Evolutionary conservation across 2,113 vertebrate species (phyloP).

Genomic region (Anthoscopus minutus): DNA sequence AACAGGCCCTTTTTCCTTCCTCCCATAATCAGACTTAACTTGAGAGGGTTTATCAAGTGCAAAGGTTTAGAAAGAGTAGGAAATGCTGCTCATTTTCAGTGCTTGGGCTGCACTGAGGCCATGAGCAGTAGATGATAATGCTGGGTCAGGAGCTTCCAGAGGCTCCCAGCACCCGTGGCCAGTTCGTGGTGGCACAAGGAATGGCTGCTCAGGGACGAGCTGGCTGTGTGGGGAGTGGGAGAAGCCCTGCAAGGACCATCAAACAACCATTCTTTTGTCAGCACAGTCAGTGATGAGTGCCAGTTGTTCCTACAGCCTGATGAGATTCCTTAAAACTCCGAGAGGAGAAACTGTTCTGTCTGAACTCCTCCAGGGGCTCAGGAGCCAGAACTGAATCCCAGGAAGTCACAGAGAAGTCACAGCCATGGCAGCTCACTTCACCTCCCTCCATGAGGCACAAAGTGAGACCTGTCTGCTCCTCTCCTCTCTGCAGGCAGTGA

Average conservation of each 20-base stretch:
- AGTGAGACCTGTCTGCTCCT: not conserved
- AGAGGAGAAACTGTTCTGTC: not conserved
- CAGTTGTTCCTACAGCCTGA: not conserved
- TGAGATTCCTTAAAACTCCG: not conserved
- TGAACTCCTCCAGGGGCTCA: not conserved
- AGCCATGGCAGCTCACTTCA: not conserved
- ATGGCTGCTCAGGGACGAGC: not conserved
- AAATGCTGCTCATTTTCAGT: not conserved
- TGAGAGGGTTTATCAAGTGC: not conserved
- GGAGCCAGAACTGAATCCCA: not conserved
- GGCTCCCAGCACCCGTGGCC: not conserved
- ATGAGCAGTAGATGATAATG: not conserved
- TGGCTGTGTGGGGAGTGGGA: not conserved
- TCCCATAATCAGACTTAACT: not conserved
- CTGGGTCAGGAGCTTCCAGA: not conserved
- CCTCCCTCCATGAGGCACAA: not conserved
- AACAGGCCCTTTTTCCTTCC: not conserved
- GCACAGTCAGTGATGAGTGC: not conserved
- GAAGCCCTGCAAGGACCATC: not conserved
- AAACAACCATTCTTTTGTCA: not conserved
- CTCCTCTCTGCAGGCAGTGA: not conserved
- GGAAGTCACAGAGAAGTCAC: not conserved
- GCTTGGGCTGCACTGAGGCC: not conserved
- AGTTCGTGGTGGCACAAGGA: fast-evolving
- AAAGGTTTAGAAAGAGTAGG: not conserved